Evolutionary conservation across 2,113 vertebrate genomes (phyloP).

Genomic region (Sminthopsis crassicaudata): DNA sequence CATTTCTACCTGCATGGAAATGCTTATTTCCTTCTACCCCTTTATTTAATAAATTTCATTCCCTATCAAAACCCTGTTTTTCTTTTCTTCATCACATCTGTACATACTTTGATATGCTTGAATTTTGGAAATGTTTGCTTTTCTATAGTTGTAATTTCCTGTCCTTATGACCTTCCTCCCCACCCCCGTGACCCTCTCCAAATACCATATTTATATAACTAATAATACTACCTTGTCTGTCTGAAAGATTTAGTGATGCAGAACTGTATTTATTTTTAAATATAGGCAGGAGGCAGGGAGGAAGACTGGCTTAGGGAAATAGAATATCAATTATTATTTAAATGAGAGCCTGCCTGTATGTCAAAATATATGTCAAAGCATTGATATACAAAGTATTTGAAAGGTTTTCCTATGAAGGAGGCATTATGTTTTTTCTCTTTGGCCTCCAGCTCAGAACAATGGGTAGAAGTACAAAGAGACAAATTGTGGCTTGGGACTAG

Average conservation of each 20-base stretch:
- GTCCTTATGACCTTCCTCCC: neutral
- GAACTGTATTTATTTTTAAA: neutral
- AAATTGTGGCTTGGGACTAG: neutral
- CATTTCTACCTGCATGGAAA: too few species aligned
- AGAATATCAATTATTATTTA: neutral
- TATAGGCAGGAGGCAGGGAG: neutral
- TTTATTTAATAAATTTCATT: neutral
- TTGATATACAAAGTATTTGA: neutral
- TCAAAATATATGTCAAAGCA: neutral
- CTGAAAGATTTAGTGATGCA: neutral
- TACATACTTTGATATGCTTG: neutral
- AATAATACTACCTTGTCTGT: neutral
- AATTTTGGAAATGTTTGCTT: constrained; percentile 37
- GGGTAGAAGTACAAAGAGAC: neutral
- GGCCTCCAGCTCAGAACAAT: neutral
- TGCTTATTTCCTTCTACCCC: neutral
- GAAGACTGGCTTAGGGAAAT: neutral
- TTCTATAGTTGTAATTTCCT: neutral
- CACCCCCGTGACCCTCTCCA: neutral
- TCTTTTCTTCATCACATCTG: neutral
- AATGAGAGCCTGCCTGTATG: neutral
- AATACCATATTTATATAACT: constrained; percentile 3
- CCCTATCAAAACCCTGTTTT: neutral
- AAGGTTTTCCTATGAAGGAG: neutral
- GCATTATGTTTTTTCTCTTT: neutral